Percentiles rank a stretch among this genome's conserved stretches.
Conservation (phyloP, 2,888 invertebrate species). For the Spodoptera littoralis region DNA sequence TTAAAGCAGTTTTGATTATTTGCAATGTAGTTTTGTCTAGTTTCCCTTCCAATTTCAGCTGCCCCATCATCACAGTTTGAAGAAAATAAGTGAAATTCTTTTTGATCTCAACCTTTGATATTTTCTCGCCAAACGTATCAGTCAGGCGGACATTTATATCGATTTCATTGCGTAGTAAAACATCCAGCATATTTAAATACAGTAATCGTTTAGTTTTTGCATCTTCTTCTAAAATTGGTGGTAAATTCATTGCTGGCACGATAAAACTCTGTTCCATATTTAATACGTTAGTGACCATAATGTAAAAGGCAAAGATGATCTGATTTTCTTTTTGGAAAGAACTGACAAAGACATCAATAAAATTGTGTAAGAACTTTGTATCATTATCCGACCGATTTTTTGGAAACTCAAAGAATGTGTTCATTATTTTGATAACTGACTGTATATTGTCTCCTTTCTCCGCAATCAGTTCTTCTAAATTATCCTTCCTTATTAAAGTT, state of each 20-base stretch:
- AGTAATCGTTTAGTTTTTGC: constrained; percentile 76
- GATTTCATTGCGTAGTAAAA: constrained; percentile 75
- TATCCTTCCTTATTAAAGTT: constrained; percentile 79
- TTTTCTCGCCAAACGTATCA: constrained; percentile 78
- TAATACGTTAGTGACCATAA: constrained; percentile 74
- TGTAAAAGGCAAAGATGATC: constrained; percentile 80
- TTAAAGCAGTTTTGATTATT: constrained; percentile 77
- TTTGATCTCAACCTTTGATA: constrained; percentile 78
- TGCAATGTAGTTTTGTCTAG: constrained; percentile 75
- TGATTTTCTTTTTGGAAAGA: constrained; percentile 78
- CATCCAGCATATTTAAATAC: constrained; percentile 79
- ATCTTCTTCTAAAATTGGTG: constrained; percentile 69
- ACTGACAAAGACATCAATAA: constrained; percentile 78
- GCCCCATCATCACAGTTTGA: constrained; percentile 77
- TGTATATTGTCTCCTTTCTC: constrained; percentile 84
- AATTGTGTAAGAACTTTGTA: constrained; percentile 73
- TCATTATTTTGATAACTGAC: constrained; percentile 82
- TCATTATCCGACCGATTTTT: constrained; percentile 69
- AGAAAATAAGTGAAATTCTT: constrained; percentile 79
- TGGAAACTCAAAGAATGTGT: constrained; percentile 76
- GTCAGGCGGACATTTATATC: constrained; percentile 79
- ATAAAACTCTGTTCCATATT: constrained; percentile 79
- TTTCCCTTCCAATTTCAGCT: constrained; percentile 79
- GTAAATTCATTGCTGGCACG: constrained; percentile 72
- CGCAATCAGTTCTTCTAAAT: constrained; percentile 74